phyloP scores from a whole-genome alignment of 2,797 vertebrate genomes.

The Acropternis orthonyx region DNA sequence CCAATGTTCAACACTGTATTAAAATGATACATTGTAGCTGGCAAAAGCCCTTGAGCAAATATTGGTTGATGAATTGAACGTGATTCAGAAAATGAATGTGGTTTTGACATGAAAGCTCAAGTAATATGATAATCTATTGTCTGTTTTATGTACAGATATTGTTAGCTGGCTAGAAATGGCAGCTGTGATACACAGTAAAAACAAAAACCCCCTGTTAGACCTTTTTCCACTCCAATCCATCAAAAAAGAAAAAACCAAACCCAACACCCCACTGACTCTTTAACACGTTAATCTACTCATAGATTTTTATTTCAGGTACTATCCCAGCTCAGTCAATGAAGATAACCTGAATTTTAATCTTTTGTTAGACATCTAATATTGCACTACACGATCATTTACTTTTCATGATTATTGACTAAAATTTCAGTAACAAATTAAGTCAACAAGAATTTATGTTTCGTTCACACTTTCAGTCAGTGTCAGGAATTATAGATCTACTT shows the following conservation, averaged over 20 bases:
- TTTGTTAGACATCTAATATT: conserved; percentile 69
- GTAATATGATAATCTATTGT: conserved; percentile 55
- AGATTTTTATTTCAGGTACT: conserved; percentile 73
- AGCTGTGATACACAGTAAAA: conserved; percentile 44
- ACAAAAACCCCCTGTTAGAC: not conserved
- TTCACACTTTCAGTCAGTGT: conserved; percentile 68
- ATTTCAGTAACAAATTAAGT: conserved; percentile 77
- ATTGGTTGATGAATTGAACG: conserved; percentile 56
- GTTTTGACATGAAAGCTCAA: conserved; percentile 60
- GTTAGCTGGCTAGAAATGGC: conserved; percentile 44
- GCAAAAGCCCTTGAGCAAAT: conserved; percentile 61
- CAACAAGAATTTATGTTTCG: conserved; percentile 74
- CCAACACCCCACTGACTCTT: conserved; percentile 7
- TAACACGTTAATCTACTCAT: conserved; percentile 66
- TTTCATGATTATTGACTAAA: conserved; percentile 75
- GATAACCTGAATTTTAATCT: conserved; percentile 76
- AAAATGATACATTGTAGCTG: conserved; percentile 48
- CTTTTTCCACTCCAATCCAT: conserved; percentile 1
- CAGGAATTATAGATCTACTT: conserved; percentile 70
- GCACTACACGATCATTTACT: conserved; percentile 63
- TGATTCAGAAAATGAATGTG: conserved; percentile 64
- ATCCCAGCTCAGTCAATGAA: conserved; percentile 69
- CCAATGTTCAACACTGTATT: conserved; percentile 29
- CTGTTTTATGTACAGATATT: conserved; percentile 54
- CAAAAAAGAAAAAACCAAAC: not conserved